Conservation (phyloP, 2,113 vertebrate genomes). For the Pao palembangensis region DNA sequence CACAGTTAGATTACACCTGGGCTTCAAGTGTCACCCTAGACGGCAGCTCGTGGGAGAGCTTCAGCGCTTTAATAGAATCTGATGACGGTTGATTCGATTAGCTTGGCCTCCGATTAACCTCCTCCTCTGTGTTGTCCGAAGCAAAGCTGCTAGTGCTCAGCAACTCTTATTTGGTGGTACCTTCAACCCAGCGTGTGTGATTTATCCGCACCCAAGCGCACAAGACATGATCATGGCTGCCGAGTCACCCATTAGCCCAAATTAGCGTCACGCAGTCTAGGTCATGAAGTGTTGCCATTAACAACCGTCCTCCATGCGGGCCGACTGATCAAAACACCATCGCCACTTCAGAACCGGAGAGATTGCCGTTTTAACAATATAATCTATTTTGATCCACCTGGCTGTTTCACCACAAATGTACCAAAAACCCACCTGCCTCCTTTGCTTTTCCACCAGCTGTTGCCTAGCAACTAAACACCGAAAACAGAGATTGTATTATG, state of each 20-base stretch:
- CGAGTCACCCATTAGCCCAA: conserved; percentile 72
- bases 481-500: conserved; percentile 59
- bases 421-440: conserved; percentile 7
- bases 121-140: conserved; percentile 34
- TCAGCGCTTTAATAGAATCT: conserved; percentile 62
- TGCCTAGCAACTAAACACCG: conserved; percentile 75
- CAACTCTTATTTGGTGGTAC: conserved; percentile 18
- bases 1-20: conserved; percentile 32
- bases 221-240: conserved; percentile 58
- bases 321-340: too few species aligned
- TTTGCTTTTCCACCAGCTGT: conserved; percentile 58
- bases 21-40: conserved; percentile 24
- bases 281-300: too few species aligned
- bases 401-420: conserved; percentile 34
- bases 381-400: conserved; percentile 44
- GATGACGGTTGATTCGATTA: conserved; percentile 62
- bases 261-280: too few species aligned
- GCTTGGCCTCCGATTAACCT: conserved; percentile 60
- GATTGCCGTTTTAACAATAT: conserved; percentile 50
- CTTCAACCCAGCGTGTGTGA: conserved; percentile 5
- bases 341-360: conserved; percentile 37
- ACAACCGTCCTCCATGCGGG: too few species aligned
- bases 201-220: conserved; percentile 49
- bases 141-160: conserved; percentile 29
- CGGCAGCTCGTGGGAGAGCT: conserved; percentile 43